Evolutionary conservation across 2,888 invertebrate genomes (phyloP).

Genomic region (Drosophila prostipennis): DNA sequence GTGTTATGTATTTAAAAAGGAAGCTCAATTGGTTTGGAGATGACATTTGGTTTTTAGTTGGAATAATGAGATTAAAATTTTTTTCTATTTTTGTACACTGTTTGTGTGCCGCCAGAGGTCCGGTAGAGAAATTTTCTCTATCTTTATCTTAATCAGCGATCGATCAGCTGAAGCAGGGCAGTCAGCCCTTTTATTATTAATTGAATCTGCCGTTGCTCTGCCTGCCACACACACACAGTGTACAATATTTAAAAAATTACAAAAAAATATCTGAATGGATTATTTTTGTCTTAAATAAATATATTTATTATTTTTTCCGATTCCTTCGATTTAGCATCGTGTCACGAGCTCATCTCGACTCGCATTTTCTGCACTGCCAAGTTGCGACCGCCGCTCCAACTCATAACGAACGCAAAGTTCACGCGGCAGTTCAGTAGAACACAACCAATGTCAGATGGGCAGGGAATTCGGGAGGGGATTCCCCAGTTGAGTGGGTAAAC

Average conservation of each 20-base stretch:
- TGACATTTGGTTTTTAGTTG: neutral
- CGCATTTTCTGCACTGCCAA: slow-evolving; percentile 13
- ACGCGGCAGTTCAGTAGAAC: slow-evolving; percentile 55
- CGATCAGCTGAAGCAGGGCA: too few relatives aligned
- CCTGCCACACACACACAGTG: too few relatives aligned
- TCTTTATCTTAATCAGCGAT: too few relatives aligned
- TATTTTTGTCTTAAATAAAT: too few relatives aligned
- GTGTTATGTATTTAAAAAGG: slow-evolving; percentile 42
- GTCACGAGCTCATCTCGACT: slow-evolving; percentile 30
- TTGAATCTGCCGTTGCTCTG: too few relatives aligned
- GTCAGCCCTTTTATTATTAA: too few relatives aligned
- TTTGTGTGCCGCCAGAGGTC: too few relatives aligned
- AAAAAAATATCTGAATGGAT: too few relatives aligned
- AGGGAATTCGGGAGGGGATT: slow-evolving; percentile 6
- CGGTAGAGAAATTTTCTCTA: too few relatives aligned
- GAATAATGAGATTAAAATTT: too few relatives aligned
- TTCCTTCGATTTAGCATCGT: neutral
- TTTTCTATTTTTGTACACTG: too few relatives aligned
- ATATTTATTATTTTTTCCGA: neutral
- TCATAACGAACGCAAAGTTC: slow-evolving; percentile 74
- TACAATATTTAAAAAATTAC: too few relatives aligned
- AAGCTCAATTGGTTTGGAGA: slow-evolving; percentile 16
- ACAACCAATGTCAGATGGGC: slow-evolving; percentile 28
- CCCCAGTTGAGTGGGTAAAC: slow-evolving; percentile 38
- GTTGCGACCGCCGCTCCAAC: slow-evolving; percentile 15